Conservation (phyloP, 2,113 vertebrate genomes). For the Melanotaenia duboulayi region DNA sequence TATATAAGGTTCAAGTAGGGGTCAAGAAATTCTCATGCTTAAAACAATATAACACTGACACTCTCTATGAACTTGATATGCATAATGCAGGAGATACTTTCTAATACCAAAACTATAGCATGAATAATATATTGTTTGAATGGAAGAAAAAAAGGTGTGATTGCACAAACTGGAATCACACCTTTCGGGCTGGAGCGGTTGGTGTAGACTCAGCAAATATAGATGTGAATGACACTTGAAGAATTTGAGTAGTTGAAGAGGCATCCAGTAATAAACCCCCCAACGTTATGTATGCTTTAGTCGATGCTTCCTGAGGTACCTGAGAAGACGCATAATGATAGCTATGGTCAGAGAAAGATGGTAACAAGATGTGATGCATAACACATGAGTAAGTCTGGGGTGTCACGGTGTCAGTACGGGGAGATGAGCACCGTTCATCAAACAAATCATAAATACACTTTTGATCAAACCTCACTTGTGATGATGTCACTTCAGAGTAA, state of each 20-base stretch:
- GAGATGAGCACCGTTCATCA: slow-evolving; percentile 78
- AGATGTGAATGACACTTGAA: slow-evolving; percentile 69
- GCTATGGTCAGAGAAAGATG: slow-evolving; percentile 70
- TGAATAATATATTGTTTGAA: slow-evolving; percentile 66
- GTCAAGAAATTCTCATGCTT: slow-evolving; percentile 33
- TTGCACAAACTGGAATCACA: slow-evolving; percentile 51
- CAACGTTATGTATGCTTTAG: slow-evolving; percentile 54
- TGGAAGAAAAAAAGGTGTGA: no score
- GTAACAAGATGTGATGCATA: slow-evolving; percentile 83
- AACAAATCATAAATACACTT: slow-evolving; percentile 77
- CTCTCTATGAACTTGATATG: slow-evolving; percentile 57
- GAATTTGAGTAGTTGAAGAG: slow-evolving; percentile 73
- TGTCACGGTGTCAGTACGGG: slow-evolving; percentile 75
- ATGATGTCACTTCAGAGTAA: slow-evolving; percentile 65
- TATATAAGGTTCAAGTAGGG: slow-evolving; percentile 24
- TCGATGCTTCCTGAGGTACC: slow-evolving; percentile 57
- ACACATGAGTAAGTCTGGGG: slow-evolving; percentile 81
- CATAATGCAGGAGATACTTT: slow-evolving; percentile 57
- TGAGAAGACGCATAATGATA: slow-evolving; percentile 69
- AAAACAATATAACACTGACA: slow-evolving; percentile 26
- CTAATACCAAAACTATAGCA: slow-evolving; percentile 62
- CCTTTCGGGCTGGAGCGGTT: no score
- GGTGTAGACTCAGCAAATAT: slow-evolving; percentile 65
- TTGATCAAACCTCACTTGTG: slow-evolving; percentile 73
- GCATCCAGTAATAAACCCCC: slow-evolving; percentile 60